Evolutionary conservation across 2,797 vertebrate species (phyloP).

Genomic region (Lacerta bilineata): DNA sequence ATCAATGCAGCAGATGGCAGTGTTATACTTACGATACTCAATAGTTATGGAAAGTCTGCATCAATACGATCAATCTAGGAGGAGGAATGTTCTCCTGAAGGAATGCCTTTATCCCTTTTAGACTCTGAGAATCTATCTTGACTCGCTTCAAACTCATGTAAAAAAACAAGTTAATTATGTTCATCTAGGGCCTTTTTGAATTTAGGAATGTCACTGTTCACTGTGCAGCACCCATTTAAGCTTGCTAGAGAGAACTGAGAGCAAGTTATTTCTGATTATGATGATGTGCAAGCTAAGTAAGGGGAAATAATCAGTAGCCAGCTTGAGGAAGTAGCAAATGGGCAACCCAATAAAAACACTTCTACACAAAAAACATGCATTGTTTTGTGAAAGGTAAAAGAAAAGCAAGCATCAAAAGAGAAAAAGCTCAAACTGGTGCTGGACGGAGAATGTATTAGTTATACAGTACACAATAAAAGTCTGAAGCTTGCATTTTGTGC

Average conservation of each 20-base stretch:
- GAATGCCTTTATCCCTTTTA: not conserved
- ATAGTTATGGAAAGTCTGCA: not conserved
- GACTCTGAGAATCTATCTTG: not conserved
- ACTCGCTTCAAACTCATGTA: not conserved
- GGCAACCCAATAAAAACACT: not conserved
- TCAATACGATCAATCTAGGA: not conserved
- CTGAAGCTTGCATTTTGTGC: not conserved
- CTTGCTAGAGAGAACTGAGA: not conserved
- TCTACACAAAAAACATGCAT: not conserved
- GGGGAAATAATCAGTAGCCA: not conserved
- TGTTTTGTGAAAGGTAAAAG: not conserved
- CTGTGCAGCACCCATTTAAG: not conserved
- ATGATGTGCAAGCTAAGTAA: not conserved
- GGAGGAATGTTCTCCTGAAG: not conserved
- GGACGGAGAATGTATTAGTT: not conserved
- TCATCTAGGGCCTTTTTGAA: not conserved
- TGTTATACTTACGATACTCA: not conserved
- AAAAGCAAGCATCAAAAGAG: not conserved
- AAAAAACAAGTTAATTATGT: not conserved
- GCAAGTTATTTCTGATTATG: not conserved
- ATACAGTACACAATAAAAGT: not conserved
- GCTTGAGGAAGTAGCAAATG: not conserved
- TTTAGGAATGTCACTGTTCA: too few species aligned
- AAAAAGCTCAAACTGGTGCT: not conserved
- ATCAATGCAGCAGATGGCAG: constrained; percentile 9